Conservation (phyloP, 2,797 vertebrate species). For the Muscicapa striata region DNA sequence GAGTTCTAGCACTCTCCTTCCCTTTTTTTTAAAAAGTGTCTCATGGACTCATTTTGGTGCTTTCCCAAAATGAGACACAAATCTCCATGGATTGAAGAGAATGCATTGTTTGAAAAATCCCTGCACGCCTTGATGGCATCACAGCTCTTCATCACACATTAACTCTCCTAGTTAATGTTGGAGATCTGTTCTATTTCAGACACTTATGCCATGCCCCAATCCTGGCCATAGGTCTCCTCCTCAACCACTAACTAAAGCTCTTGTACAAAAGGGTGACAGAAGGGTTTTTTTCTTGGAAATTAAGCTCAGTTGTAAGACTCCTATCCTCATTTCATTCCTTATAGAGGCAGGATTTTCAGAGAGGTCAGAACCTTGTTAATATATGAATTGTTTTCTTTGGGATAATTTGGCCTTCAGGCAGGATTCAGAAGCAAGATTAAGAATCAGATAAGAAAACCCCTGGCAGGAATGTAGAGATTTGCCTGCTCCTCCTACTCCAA, state of each 20-base stretch:
- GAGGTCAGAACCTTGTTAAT: background rate
- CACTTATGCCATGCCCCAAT: accelerated
- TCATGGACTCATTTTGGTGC: background rate
- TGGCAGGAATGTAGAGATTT: background rate
- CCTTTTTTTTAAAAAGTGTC: background rate
- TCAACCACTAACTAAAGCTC: background rate
- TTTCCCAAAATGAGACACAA: background rate
- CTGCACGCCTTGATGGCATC: background rate
- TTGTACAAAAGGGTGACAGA: background rate
- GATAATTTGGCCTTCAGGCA: background rate
- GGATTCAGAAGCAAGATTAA: background rate
- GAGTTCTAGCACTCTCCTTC: background rate
- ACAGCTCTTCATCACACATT: background rate
- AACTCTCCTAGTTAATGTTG: background rate
- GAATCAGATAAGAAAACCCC: background rate
- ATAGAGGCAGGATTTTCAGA: background rate
- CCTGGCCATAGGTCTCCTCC: background rate
- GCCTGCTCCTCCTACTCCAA: background rate
- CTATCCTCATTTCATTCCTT: background rate
- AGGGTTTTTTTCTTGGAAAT: background rate
- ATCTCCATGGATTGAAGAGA: background rate
- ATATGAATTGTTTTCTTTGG: background rate
- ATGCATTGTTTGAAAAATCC: background rate
- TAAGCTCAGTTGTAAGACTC: background rate
- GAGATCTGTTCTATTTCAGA: background rate